Base-by-base conservation (phyloP, 2,888 invertebrate species). In the Microdon myrmicae region DNA sequence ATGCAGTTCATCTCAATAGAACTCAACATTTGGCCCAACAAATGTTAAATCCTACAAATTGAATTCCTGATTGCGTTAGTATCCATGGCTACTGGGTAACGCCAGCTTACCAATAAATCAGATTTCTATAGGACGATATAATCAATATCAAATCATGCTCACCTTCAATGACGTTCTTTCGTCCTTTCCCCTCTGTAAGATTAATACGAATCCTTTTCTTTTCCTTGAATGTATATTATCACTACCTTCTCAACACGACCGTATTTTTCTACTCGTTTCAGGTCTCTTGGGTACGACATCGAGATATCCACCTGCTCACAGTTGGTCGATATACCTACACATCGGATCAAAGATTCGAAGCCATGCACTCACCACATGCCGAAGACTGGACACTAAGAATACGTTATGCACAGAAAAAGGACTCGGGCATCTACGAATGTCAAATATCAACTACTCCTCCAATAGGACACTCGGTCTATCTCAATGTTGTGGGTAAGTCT, bases 391-490 rank as follows among this genome's bases (percentile, higher is more conserved):
- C 90, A 39, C 81, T 93, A 54, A 86, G 88, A 73, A 89, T 89
- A 77, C 83, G 87, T 60, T 89, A 88, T 77, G 87, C 89, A 4
- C 89, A 89, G 76, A 83, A 85, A 60, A 86, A 87, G 73, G 90
- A 90, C 75, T 85, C 87, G 2, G 90, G 90, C 25, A 85, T 90
- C 72, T 94, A 94, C 80, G 93, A 94, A 83, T 94, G 93, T 78
- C 94, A 94, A 83, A 92, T 94, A 77, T 92, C 91, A 70, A 93
- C 93, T 41, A 93, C 93, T 66, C 93, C 93, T 39, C 92, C 92
- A 54, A 87, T 91, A 38, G 92, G 92, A 28, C 90, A 91, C 78
- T 87, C 89, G 14, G 87, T 93, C 49, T 87, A 86, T 75, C 85
- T 93, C 64, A 90, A 86, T 70, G 90, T 93, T 74, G 90, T 93